Conservation (phyloP, 2,113 vertebrate genomes). For the Leucoraja erinaceus region DNA sequence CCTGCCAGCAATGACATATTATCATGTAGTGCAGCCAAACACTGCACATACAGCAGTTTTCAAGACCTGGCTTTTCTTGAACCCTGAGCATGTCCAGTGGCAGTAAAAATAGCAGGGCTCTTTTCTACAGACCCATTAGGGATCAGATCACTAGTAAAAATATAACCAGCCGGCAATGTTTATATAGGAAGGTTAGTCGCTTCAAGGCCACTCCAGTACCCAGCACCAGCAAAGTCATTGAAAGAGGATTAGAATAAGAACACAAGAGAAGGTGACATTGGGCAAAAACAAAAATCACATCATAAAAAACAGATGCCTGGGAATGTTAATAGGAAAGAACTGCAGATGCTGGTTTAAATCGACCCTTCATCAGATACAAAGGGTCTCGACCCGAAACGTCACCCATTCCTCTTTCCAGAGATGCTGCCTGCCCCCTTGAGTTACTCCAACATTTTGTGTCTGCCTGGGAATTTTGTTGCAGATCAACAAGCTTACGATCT, state of each 20-base stretch:
- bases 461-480: not conserved
- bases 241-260: not conserved
- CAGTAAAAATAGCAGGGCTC: slow-evolving; percentile 2
- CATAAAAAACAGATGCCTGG: slow-evolving; percentile 27
- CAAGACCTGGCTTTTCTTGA: not conserved
- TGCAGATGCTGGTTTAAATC: too few species aligned
- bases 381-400: too few species aligned
- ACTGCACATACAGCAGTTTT: not conserved
- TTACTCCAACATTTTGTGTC: too few species aligned
- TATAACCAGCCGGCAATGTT: not conserved
- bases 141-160: not conserved
- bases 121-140: not conserved
- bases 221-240: not conserved
- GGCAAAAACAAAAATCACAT: not conserved
- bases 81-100: not conserved
- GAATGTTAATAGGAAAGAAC: not conserved
- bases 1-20: not conserved
- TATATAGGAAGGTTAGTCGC: not conserved
- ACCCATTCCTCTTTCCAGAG: too few species aligned
- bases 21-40: not conserved
- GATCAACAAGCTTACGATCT: not conserved
- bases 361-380: too few species aligned
- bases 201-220: not conserved
- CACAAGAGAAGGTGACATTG: not conserved
- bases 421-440: too few species aligned